Evolutionary conservation across 1,140 invertebrate species (phyloP), one percentile per base, ranked within the genome.

Genomic region (Rhynchophorus ferrugineus): DNA sequence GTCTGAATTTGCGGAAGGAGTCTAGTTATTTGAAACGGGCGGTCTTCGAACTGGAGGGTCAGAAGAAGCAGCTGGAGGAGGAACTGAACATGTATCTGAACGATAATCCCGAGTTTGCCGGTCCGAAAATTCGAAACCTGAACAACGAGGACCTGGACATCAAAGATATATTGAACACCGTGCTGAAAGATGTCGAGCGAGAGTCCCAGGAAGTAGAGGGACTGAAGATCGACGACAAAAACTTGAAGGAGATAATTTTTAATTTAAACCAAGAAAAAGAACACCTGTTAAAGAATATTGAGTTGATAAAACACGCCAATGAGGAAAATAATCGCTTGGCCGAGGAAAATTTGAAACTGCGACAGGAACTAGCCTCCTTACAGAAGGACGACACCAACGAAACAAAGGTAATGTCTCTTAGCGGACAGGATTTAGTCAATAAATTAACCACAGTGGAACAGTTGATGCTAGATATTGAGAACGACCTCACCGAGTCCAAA

Each of bases 1-100:
- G n/a, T 13, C n/a, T 35, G 11, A 19, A 42, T 14, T 17, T 55
- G 8, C 7, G 34, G 39, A 33, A 13, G 17, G 53, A 55, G 14
- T 21, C 53, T 2, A 36, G 13, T 2, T 46, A 39, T 21, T 34
- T 56, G 2, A 45, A 51, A 41, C 44, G 19, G 16, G 38, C 37
- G 2, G n/a, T 50, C 1, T 13, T 3, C 14, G 42, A 50, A 7
- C 18, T 56, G 21, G 54, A 56, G 17, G 46, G 47, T 16, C 48
- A 56, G 33, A 56, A 56, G 17, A 22, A 22, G 13, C 35, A 50
- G 21, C 21, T 56, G 2, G 44, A 47, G 36, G n/a, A 50, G 6
- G 54, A 56, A 18, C 20, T 50, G 3, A 9, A 24, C 1, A 16
- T 49, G 2, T 17, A 42, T 43, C 17, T 38, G 14, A n/a, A 5